These are phyloP conservation scores for Hypomecis atomaria DNA, from an alignment of 2,888 invertebrate species.

Conservation along the genomic window DNA sequence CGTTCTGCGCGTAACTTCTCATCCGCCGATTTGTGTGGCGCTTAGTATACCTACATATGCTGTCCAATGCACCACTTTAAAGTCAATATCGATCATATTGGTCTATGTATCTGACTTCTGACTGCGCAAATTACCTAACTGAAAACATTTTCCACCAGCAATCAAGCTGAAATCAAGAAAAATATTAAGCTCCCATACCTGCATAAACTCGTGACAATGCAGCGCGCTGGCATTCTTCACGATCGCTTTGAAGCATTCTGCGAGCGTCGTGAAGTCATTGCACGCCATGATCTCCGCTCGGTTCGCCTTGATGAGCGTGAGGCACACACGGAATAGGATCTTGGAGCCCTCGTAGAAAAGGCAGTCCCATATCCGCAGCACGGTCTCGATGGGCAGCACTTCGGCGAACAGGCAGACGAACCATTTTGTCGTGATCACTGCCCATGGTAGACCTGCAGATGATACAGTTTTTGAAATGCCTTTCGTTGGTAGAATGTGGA, in stretches of 20 bases:
- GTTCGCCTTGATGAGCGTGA: slow-evolving; percentile 92
- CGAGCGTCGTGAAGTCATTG: slow-evolving; percentile 92
- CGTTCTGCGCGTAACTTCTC: too few relatives aligned
- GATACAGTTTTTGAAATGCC: not conserved
- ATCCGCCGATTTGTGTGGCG: too few relatives aligned
- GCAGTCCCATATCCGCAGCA: slow-evolving; percentile 97
- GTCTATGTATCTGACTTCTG: too few relatives aligned
- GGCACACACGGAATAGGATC: slow-evolving; percentile 94
- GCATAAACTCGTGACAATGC: slow-evolving; percentile 95
- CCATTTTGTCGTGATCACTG: slow-evolving; percentile 97
- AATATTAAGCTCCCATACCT: slow-evolving; percentile 80
- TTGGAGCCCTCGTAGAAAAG: slow-evolving; percentile 97
- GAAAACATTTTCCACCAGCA: not conserved
- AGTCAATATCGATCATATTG: too few relatives aligned
- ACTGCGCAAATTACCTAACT: not conserved
- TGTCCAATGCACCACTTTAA: too few relatives aligned
- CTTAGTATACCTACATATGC: too few relatives aligned
- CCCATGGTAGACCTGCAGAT: slow-evolving; percentile 90
- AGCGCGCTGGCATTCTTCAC: slow-evolving; percentile 91
- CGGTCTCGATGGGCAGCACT: slow-evolving; percentile 97
- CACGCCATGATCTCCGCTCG: slow-evolving; percentile 89
- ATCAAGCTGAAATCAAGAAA: not conserved
- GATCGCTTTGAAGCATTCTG: slow-evolving; percentile 92
- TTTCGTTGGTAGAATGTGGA: too few relatives aligned
- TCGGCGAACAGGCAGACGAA: slow-evolving; percentile 97